A percentile compares a stretch with the other conserved stretches of the same genome.
Conservation (phyloP, 2,113 vertebrate genomes). For the Numenius arquata region DNA sequence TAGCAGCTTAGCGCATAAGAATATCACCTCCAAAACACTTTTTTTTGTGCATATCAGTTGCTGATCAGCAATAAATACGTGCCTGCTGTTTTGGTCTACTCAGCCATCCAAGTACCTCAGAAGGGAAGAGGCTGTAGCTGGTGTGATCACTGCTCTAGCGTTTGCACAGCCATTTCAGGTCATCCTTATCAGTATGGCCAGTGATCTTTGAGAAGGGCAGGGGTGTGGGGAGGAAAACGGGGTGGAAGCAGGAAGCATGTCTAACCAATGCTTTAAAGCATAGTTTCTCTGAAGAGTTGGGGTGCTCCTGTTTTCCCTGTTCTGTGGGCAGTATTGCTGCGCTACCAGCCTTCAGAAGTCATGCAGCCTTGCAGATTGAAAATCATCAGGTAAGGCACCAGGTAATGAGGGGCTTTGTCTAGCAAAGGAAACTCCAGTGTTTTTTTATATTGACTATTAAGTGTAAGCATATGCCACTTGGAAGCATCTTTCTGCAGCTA, state of each 20-base stretch:
- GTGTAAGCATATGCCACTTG: background rate
- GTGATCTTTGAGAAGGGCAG: background rate
- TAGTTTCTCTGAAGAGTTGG: background rate
- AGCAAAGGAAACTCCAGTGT: background rate
- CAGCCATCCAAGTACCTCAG: background rate
- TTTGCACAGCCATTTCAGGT: background rate
- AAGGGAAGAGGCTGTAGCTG: background rate
- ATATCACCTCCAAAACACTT: background rate
- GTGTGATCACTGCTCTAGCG: background rate
- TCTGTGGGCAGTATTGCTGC: background rate
- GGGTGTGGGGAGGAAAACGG: too few species aligned
- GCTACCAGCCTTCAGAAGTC: background rate
- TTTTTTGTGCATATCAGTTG: background rate
- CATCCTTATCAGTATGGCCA: background rate
- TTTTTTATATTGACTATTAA: background rate
- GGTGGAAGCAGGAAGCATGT: too few species aligned
- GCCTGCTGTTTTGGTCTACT: background rate
- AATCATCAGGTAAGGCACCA: background rate
- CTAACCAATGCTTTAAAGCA: background rate
- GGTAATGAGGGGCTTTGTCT: background rate
- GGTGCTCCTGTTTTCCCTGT: background rate
- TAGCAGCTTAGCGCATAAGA: background rate
- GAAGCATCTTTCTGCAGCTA: background rate
- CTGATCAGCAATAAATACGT: background rate
- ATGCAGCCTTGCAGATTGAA: background rate